Base-by-base conservation (phyloP, 2,888 invertebrate species). In the Agrochola litura region DNA sequence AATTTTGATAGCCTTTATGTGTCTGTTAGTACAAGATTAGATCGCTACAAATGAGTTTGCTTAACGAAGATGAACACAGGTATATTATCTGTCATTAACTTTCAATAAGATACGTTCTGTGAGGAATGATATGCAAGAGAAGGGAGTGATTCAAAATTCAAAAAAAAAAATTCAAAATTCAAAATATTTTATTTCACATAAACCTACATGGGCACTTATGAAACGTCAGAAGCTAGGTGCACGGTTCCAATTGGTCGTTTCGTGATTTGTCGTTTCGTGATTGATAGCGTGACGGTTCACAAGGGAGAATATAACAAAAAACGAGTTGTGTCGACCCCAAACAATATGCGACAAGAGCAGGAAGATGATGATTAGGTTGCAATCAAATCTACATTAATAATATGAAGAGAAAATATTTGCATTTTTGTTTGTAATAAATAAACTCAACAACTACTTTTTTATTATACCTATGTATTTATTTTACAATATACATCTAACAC, bases 251-350 rank as follows among this genome's bases (percentile, higher is more conserved):
- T n/a, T n/a, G n/a, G n/a, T n/a, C n/a, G n/a, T n/a, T n/a, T n/a
- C n/a, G n/a, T n/a, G n/a, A n/a, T n/a, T n/a, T n/a, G n/a, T n/a
- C n/a, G n/a, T n/a, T n/a, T n/a, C n/a, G n/a, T n/a, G 10, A n/a
- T n/a, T n/a, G 22, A 54, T 9, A 54, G 8, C 9, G 54, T 22
- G 54, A 22, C 9, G 9, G 9, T 22, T 22, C 2, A 54, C 22
- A 54, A 9, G 54, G 16, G 16, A 49, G 1, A 49, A 19, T 49
- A 16, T 16, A 49, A 16, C 2, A 49, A 49, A 54, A 54, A 54
- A 9, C 9, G n/a, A 0, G 9, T 22, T 9, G 1, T n/a, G 4
- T 1, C 10, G 10, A n/a, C 54, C 10, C 4, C 54, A n/a, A 4
- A 10, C n/a, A 54, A n/a, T 4, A 54, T 54, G 54, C 6, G 52